Base-by-base conservation (phyloP, 2,888 invertebrate genomes). In the Morpho deidamia region DNA sequence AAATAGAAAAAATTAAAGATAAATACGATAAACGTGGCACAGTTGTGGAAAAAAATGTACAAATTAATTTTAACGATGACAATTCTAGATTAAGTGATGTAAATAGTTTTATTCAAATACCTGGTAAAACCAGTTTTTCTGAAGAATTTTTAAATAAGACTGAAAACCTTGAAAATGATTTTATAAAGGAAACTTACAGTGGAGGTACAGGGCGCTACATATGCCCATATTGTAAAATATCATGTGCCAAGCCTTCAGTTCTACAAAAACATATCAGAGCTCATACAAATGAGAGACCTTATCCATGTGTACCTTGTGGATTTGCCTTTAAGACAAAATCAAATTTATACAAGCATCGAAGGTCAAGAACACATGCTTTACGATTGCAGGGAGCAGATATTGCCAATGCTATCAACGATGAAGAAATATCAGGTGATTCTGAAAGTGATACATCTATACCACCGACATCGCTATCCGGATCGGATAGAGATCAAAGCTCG, bases 241-340 rank as follows among this genome's bases (percentile, higher is more conserved):
- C 94, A 63, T 97, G 97, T 90, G 95, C 97, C 70, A 97, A 97
- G 85, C 97, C 97, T 56, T 97, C 97, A 78, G 97, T 97, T 63
- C 91, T 97, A 62, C 95, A 97, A 81, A 97, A 97, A 91, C 97
- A 97, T 91, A 95, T 97, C 81, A 92, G 97, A 74, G 96, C 97
- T 58, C 97, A 97, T 83, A 97, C 97, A 44, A 96, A 97, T 78
- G 97, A 97, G 84, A 91, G 97, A 69, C 97, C 97, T 55, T 97
- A 94, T 88, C 97, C 97, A 33, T 97, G 97, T 86, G 90, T 92
- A 69, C 94, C 95, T 64, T 97, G 97, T 82, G 96, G 96, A 64
- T 96, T 97, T 84, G 95, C 96, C 69, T 97, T 97, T 88, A 97
- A 97, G 85, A 97, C 97, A 14, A 96, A 96, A 81, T 97, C 97